A percentile compares a stretch with the other conserved stretches of the same genome.
Evolutionary conservation across 1,140 invertebrate genomes (phyloP).

Genomic region (Heliothis virescens): DNA sequence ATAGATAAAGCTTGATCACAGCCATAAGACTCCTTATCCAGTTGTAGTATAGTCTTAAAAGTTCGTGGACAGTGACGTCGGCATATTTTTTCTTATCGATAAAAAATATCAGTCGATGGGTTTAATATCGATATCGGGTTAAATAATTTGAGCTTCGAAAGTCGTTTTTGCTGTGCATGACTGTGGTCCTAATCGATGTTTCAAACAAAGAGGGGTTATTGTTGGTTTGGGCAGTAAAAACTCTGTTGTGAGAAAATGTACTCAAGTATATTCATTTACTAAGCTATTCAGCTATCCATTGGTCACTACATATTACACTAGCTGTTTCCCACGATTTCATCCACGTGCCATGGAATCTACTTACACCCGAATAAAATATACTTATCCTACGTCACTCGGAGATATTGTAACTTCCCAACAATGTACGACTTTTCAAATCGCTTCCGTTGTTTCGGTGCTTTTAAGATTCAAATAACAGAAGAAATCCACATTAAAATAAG

Average conservation of each 20-base stretch:
- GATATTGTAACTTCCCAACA: no score
- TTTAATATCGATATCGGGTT: conserved; percentile 76
- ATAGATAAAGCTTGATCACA: no score
- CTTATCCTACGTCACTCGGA: no score
- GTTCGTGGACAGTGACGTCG: conserved; percentile 70
- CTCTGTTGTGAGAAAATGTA: background rate
- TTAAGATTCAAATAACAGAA: no score
- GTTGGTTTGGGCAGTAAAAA: conserved; percentile 1
- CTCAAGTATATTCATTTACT: background rate
- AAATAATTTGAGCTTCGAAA: conserved; percentile 67
- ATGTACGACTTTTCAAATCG: no score
- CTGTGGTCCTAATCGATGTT: conserved; percentile 52
- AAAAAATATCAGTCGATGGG: conserved; percentile 66
- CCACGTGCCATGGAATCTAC: no score
- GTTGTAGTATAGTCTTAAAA: background rate
- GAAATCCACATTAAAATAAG: no score
- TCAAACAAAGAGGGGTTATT: conserved; percentile 42
- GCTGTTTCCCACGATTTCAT: no score
- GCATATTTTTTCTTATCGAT: conserved; percentile 71
- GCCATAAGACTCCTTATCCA: conserved; percentile 27
- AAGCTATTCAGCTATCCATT: no score
- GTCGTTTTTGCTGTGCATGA: conserved; percentile 56
- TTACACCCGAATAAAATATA: no score
- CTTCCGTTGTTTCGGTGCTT: no score
- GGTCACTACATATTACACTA: no score